A percentile compares a stretch with the other conserved stretches of the same genome.
These are phyloP conservation scores for Episyrphus balteatus DNA, from an alignment of 1,140 invertebrate genomes.

Conservation along the genomic window DNA sequence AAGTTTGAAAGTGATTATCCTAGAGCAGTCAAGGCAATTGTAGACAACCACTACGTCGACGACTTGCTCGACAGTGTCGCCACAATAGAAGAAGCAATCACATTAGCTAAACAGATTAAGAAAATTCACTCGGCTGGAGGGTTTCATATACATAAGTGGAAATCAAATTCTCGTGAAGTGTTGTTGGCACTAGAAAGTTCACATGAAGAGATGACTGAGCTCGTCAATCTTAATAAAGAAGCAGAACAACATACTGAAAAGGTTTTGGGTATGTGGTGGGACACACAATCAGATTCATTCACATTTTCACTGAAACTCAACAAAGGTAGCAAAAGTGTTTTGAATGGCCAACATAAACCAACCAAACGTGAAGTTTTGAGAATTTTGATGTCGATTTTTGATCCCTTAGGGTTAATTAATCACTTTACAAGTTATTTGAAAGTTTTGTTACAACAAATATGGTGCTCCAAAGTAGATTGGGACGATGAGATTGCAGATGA, in stretches of 20 bases:
- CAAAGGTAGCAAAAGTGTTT: no score
- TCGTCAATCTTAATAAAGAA: no score
- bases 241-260: no score
- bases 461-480: constrained; percentile 27
- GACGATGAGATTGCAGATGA: constrained; percentile 15
- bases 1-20: constrained; percentile 9
- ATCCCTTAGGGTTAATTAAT: constrained; percentile 29
- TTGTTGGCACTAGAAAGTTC: not conserved
- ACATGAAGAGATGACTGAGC: not conserved
- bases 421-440: constrained; percentile 29
- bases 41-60: constrained; percentile 30
- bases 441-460: constrained; percentile 34
- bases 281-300: no score
- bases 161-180: not conserved
- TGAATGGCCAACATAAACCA: no score
- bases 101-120: constrained; percentile 9
- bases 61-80: constrained; percentile 25
- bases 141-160: not conserved
- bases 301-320: no score
- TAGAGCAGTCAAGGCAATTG: constrained; percentile 17
- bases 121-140: not conserved
- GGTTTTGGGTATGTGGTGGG: no score
- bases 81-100: constrained; percentile 10
- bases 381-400: constrained; percentile 32
- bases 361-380: no score